A percentile compares a stretch with the other conserved stretches of the same genome.
Evolutionary conservation across 2,113 vertebrate genomes (phyloP).

Genomic region (Gracilinanus agilis): DNA sequence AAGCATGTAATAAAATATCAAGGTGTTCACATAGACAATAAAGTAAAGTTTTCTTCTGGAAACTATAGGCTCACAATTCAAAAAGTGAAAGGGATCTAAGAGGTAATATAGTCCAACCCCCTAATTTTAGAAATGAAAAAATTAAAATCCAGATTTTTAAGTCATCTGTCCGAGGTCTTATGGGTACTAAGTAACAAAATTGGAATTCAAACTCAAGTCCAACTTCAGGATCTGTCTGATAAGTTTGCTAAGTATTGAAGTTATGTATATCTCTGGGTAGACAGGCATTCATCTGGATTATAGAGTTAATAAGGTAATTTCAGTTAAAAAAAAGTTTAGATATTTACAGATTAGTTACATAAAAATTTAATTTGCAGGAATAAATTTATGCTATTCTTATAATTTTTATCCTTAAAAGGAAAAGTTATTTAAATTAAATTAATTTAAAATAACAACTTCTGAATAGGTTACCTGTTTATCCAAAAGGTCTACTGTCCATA

Average conservation of each 20-base stretch:
- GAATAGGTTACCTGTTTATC: conserved; percentile 7
- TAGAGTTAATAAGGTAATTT: background rate
- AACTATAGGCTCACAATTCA: background rate
- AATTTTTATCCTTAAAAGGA: background rate
- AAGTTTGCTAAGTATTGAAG: background rate
- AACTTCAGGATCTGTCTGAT: background rate
- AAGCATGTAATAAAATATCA: background rate
- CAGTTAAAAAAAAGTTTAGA: background rate
- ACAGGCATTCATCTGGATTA: background rate
- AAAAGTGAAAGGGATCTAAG: background rate
- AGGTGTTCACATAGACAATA: background rate
- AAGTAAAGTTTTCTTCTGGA: background rate
- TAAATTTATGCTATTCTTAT: background rate
- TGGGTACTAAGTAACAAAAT: background rate
- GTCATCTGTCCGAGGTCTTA: background rate
- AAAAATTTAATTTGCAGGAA: background rate
- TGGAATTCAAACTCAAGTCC: background rate
- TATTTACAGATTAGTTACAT: background rate
- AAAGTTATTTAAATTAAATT: background rate
- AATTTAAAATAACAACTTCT: background rate
- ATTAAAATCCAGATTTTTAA: background rate
- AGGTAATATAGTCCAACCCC: background rate
- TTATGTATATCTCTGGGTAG: background rate
- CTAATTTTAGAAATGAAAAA: background rate
- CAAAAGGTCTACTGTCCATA: background rate